These are phyloP conservation scores for Athetis lepigone DNA, from an alignment of 2,888 invertebrate genomes.

Conservation along the genomic window DNA sequence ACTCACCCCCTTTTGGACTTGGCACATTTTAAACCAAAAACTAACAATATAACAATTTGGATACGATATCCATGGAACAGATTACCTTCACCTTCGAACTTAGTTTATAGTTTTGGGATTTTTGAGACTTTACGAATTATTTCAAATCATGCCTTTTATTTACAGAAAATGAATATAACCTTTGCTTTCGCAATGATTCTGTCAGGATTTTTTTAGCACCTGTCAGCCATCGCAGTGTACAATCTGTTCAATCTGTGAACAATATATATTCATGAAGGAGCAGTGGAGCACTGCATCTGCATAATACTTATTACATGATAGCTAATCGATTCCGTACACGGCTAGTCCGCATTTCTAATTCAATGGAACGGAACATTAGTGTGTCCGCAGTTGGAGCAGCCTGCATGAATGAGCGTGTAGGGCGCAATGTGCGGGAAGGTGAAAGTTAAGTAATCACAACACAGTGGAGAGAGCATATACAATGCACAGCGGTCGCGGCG, in stretches of 20 bases:
- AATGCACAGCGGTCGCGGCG: constrained; percentile 33
- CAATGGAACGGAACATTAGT: constrained; percentile 37
- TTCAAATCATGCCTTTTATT: no score
- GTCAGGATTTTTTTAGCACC: not conserved
- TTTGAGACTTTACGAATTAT: no score
- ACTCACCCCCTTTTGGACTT: no score
- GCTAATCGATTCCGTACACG: constrained; percentile 39
- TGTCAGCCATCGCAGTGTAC: not conserved
- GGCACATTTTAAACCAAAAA: no score
- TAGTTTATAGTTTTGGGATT: no score
- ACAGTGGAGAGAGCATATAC: constrained; percentile 33
- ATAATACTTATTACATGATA: constrained; percentile 42
- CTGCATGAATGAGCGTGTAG: constrained; percentile 27
- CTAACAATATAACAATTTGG: no score
- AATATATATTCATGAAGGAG: not conserved
- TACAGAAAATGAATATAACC: not conserved
- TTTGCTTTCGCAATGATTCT: not conserved
- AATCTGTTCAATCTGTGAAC: not conserved
- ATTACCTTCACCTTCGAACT: no score
- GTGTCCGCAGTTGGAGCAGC: constrained; percentile 10
- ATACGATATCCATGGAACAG: no score
- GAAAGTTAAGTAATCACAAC: constrained; percentile 34
- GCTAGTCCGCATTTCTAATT: constrained; percentile 51
- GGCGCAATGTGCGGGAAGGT: constrained; percentile 26
- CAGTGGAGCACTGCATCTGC: no score